These are phyloP conservation scores for Dermatophagoides farinae DNA, from an alignment of 1,140 invertebrate genomes.

Conservation along the genomic window DNA sequence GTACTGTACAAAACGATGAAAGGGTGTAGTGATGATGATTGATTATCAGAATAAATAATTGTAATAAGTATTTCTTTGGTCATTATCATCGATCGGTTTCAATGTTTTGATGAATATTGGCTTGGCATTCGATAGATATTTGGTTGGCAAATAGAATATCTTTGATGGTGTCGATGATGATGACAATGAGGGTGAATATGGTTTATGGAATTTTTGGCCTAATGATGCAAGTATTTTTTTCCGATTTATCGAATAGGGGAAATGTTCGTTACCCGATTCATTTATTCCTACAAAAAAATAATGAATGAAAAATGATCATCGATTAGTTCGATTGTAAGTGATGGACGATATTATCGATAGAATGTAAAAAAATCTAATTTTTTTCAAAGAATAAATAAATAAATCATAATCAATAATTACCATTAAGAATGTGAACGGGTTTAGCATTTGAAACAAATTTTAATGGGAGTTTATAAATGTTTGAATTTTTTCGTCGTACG, in stretches of 20 bases:
- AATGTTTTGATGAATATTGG: background rate
- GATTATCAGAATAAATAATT: background rate
- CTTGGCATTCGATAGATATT: slow-evolving; percentile 8
- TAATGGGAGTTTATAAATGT: slow-evolving; percentile 11
- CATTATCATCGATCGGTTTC: background rate
- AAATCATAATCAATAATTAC: background rate
- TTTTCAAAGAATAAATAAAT: background rate
- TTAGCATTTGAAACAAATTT: slow-evolving; percentile 26
- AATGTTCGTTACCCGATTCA: background rate
- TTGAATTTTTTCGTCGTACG: background rate
- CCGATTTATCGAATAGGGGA: background rate
- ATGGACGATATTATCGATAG: background rate
- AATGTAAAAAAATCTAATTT: no score
- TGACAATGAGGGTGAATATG: no score
- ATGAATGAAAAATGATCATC: background rate
- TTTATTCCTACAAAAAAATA: background rate
- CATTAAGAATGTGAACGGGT: slow-evolving; percentile 22
- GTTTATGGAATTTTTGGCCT: background rate
- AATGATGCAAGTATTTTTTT: background rate
- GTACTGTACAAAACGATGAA: no score
- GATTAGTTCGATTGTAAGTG: no score
- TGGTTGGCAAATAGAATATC: slow-evolving; percentile 9
- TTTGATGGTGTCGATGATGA: background rate
- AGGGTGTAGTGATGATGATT: background rate
- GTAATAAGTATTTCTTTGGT: background rate